phyloP scores from a whole-genome alignment of 2,113 vertebrate genomes.

The Barnardius zonarius region DNA sequence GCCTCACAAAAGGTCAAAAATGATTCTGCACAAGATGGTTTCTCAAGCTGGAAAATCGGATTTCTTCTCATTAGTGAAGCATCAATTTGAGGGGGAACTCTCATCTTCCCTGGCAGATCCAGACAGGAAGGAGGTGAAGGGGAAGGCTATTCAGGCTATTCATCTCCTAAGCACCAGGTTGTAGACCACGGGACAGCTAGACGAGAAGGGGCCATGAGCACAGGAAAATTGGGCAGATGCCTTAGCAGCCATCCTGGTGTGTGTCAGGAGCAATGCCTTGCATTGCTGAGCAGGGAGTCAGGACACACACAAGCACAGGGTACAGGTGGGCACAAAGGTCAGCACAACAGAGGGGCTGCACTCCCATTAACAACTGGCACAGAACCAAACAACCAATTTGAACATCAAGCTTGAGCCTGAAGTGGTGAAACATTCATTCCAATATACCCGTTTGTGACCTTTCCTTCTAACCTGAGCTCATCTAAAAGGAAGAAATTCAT shows the following conservation, averaged over 20 bases:
- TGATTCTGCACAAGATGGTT: neutral
- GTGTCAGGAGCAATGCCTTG: neutral
- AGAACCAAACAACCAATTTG: neutral
- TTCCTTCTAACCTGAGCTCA: neutral
- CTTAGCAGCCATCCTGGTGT: neutral
- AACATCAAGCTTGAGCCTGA: neutral
- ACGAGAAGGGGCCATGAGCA: neutral
- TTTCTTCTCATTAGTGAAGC: neutral
- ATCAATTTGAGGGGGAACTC: neutral
- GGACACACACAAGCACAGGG: no score
- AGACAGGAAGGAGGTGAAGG: neutral
- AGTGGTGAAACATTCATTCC: neutral
- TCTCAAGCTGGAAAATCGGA: neutral
- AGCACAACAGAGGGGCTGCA: neutral
- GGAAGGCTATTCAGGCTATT: neutral
- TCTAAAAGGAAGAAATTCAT: neutral
- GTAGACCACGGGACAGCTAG: neutral
- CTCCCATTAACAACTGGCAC: neutral
- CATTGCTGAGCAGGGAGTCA: neutral
- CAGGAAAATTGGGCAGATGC: neutral
- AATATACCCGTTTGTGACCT: neutral
- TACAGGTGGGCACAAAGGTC: neutral
- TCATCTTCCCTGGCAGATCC: neutral
- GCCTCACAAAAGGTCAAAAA: neutral
- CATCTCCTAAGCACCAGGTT: neutral